phyloP scores from a whole-genome alignment of 1,140 invertebrate species.

The Melanaphis sacchari region DNA sequence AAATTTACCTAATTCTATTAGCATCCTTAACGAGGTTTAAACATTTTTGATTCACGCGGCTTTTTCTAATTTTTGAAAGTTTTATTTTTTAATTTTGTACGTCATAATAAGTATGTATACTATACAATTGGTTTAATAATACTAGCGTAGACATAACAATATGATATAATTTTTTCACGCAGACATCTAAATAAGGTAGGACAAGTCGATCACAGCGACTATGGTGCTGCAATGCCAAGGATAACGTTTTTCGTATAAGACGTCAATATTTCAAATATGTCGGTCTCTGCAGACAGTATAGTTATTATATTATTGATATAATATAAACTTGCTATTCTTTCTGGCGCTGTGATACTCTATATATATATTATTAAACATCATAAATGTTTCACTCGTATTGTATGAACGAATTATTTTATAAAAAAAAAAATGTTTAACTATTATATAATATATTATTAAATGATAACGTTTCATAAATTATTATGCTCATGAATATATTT shows the following conservation, averaged over 20 bases:
- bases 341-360: not conserved
- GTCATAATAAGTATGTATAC: not conserved
- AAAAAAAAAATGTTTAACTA: not conserved
- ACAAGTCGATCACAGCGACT: constrained; percentile 41
- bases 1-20: no score
- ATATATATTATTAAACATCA: not conserved
- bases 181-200: constrained; percentile 37
- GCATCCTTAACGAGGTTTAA: no score
- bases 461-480: no score
- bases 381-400: not conserved
- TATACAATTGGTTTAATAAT: not conserved
- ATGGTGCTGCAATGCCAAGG: constrained; percentile 51
- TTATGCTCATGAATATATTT: not conserved
- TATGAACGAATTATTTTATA: not conserved
- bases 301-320: constrained; percentile 34
- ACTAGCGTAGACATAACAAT: not conserved
- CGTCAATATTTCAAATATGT: constrained; percentile 53
- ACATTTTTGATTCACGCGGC: no score
- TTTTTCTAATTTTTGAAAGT: not conserved
- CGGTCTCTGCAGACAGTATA: constrained; percentile 28
- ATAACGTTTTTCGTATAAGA: constrained; percentile 47
- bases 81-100: not conserved
- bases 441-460: not conserved
- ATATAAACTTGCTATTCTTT: constrained; percentile 34
- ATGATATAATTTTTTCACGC: constrained; percentile 21